Conservation (phyloP, 2,888 invertebrate species). For the Busseola fusca region DNA sequence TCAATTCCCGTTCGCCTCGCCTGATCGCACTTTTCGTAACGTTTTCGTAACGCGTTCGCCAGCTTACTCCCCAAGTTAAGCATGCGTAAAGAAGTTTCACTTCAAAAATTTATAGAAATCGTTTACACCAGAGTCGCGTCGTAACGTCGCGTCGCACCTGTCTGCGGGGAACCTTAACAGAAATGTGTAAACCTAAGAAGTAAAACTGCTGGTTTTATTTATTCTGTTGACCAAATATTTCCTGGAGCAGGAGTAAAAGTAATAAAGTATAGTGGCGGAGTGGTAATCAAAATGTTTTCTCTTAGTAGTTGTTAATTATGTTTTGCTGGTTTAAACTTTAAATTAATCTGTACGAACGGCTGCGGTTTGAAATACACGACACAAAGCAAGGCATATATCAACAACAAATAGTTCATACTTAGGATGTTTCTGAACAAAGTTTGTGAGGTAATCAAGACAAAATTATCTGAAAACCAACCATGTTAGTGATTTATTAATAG, state of each 20-base stretch:
- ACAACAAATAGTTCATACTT: background rate
- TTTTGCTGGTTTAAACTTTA: constrained; percentile 27
- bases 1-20: too few species aligned
- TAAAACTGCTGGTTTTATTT: constrained; percentile 53
- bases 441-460: background rate
- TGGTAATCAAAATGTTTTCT: constrained; percentile 50
- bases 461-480: background rate
- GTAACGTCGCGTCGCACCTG: background rate
- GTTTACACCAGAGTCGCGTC: background rate
- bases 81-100: too few species aligned
- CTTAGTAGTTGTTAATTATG: constrained; percentile 49
- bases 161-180: constrained; percentile 13
- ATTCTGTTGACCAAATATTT: constrained; percentile 56
- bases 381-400: background rate
- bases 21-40: too few species aligned
- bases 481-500: background rate
- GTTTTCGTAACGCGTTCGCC: too few species aligned
- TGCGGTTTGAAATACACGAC: constrained; percentile 7
- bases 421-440: background rate
- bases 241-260: constrained; percentile 44
- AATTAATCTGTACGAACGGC: constrained; percentile 17
- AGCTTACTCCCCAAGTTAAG: too few species aligned
- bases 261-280: constrained; percentile 51
- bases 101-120: too few species aligned
- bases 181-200: constrained; percentile 51